phyloP scores from a whole-genome alignment of 2,888 invertebrate genomes.

The Anoncus sp. region DNA sequence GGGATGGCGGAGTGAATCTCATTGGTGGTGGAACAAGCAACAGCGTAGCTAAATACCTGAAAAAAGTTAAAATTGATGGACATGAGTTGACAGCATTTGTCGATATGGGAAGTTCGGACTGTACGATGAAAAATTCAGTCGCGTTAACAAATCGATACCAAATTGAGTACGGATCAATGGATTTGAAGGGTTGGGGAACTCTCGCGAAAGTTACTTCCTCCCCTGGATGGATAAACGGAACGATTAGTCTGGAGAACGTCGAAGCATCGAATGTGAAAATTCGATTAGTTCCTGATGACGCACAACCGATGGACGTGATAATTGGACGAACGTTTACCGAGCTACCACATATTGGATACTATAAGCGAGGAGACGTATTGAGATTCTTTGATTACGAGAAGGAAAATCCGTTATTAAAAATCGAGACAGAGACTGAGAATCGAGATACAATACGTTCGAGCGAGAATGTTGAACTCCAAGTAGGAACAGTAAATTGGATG shows the following conservation, averaged over 20 bases:
- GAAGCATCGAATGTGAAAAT: background rate
- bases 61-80: slow-evolving; percentile 14
- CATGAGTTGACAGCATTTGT: slow-evolving; percentile 20
- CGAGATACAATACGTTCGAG: too few relatives aligned
- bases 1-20: too few relatives aligned
- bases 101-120: slow-evolving; percentile 40
- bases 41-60: slow-evolving; percentile 28
- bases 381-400: too few relatives aligned
- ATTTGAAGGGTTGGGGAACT: background rate
- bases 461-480: too few relatives aligned
- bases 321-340: slow-evolving; percentile 8
- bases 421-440: too few relatives aligned
- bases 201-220: background rate
- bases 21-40: too few relatives aligned
- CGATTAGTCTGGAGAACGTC: background rate
- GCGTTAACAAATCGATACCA: background rate
- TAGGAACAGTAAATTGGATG: too few relatives aligned
- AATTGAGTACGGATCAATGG: background rate
- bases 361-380: too few relatives aligned
- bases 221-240: background rate
- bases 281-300: slow-evolving; percentile 5
- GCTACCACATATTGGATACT: background rate
- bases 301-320: slow-evolving; percentile 2
- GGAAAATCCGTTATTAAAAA: too few relatives aligned
- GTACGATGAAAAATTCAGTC: slow-evolving; percentile 23